Evolutionary conservation across 2,113 vertebrate species (phyloP), one percentile per base, ranked within the genome.

Genomic region (Microcebus murinus): DNA sequence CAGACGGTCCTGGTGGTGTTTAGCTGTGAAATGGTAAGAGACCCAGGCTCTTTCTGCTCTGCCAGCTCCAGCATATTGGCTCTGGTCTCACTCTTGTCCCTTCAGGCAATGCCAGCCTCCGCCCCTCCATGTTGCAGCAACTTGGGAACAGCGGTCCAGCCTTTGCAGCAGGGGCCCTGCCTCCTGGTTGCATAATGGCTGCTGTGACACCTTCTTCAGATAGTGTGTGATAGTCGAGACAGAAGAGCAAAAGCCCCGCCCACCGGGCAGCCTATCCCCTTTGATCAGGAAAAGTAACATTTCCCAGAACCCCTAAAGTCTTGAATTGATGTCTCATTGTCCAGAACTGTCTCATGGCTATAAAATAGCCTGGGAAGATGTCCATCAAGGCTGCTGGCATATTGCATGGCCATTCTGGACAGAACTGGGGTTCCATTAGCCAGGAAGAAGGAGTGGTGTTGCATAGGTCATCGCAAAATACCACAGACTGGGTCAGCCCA

Each of bases 21-120:
- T 4, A 50, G 57, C 34, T 57, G 20, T 18, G 42, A 95, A 52
- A 65, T 42, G 1, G 0, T 57, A 1, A 14, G 27, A 94, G 42
- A 31, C 17, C 9, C n/a, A 36, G 55, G 23, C 50, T 20, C 45
- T 39, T 57, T 25, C 82, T 70, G 0, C 74, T 42, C 52, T 73
- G 67, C 61, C 57, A 0, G n/a, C 74, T 20, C 31, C 70, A 39
- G 67, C 45, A 1, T 1, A 0, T 25, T 13, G 59, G 25, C 68
- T 63, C 48, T 77, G 42, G 3, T 12, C 81, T 31, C 8, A 42
- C 42, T 25, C 52, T 15, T 11, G 23, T 77, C 68, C 57, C 65
- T 48, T 52, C 12, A 3, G 4, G 6, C 2, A 57, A 67, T 23
- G 1, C 45, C 4, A 0, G 36, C 0, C 6, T 23, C 13, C 29